Base-by-base conservation (phyloP, 1,140 invertebrate genomes). In the Heliconius melpomene region DNA sequence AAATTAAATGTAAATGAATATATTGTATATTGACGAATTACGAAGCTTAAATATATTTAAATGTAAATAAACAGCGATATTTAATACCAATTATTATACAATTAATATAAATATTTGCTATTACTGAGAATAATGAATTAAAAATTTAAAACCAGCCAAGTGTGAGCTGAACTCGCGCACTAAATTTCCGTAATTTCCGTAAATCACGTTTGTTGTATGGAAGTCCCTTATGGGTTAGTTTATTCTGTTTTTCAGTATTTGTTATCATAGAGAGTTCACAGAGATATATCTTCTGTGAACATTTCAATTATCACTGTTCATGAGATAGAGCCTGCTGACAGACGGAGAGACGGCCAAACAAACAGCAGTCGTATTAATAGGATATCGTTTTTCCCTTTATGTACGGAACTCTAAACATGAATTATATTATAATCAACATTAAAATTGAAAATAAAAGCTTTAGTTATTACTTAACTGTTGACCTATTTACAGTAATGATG, bases 401-500 rank as follows among this genome's bases (percentile, higher is more conserved):
- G 29, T 32, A 32, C 2, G 29, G 29, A 32, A 32, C 29, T 3
- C 29, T 32, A 32, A 32, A 32, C 11, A 13, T 13, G 13, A 66
- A 26, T 13, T 66, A 66, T 66, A 66, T 26, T 66, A 66, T 66
- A 66, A 16, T 16, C 3, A 26, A 26, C 8, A 29, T 66, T 26
- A 26, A 66, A 66, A 66, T 66, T 26, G 3, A 66, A 57, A n/a
- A 57, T n/a, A n/a, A 57, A 66, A 66, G 1, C 60, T 29, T 13
- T 26, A 66, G 26, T 66, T 26, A 66, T 66, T 66, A 66, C n/a
- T 66, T 66, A 66, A 26, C 60, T 26, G 60, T 29, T 66, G 60
- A 66, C 60, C 26, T 66, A 66, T 66, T 66, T 66, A 29, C 13
- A 26, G 29, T 66, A 66, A 66, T 66, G 60, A 66, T 66, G 60